Conservation (phyloP, 2,113 vertebrate species). For the Mola mola region DNA sequence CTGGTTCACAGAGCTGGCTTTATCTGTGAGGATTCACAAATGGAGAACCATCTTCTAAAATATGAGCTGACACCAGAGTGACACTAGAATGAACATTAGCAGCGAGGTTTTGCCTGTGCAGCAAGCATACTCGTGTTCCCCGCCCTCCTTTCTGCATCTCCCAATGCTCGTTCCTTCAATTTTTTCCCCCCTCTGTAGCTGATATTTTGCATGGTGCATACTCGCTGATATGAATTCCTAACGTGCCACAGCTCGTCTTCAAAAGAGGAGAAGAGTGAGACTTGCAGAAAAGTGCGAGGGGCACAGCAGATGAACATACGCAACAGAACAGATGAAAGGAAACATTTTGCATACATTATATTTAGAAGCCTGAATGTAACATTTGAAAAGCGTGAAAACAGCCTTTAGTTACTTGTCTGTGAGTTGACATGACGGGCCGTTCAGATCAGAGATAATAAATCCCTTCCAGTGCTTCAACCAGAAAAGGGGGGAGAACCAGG, state of each 20-base stretch:
- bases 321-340: constrained; percentile 4
- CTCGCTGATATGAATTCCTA: constrained; percentile 70
- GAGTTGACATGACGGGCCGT: constrained; percentile 37
- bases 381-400: constrained; percentile 12
- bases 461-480: constrained; percentile 13
- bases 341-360: background rate
- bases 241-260: constrained; percentile 66
- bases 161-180: constrained; percentile 18
- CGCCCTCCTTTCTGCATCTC: constrained; percentile 32
- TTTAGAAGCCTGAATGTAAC: background rate
- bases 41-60: constrained; percentile 35
- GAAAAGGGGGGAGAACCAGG: constrained; percentile 13
- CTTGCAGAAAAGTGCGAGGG: constrained; percentile 1
- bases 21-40: constrained; percentile 40
- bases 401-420: background rate
- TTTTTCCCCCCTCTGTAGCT: constrained; percentile 36
- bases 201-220: constrained; percentile 67
- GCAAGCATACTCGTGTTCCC: constrained; percentile 32
- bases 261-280: constrained; percentile 22
- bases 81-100: constrained; percentile 30
- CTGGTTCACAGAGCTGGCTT: constrained; percentile 31
- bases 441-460: constrained; percentile 41
- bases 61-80: constrained; percentile 32
- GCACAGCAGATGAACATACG: constrained; percentile 11
- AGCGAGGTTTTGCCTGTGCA: constrained; percentile 9